Evolutionary conservation across 2,797 vertebrate genomes (phyloP).

Genomic region (Lagodon rhomboides): DNA sequence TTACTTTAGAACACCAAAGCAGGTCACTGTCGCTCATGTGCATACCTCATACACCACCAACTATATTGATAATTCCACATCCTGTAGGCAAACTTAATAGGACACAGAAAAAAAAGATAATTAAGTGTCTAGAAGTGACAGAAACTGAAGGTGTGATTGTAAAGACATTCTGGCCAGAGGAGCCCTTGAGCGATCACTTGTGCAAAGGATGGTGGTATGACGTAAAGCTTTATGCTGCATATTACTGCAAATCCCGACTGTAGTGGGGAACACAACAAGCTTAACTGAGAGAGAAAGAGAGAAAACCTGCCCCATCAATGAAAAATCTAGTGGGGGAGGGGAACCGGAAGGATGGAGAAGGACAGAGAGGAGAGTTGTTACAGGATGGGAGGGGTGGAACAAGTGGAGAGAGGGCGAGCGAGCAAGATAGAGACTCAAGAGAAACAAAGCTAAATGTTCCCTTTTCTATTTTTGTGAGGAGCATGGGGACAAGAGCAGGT

Average conservation of each 20-base stretch:
- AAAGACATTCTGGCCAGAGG: slow-evolving; percentile 10
- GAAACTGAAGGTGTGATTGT: slow-evolving; percentile 3
- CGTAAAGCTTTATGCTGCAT: slow-evolving; percentile 59
- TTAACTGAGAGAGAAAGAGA: slow-evolving; percentile 55
- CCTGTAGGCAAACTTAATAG: slow-evolving; percentile 21
- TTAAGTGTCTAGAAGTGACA: slow-evolving; percentile 21
- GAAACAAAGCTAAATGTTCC: slow-evolving; percentile 82
- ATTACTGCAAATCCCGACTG: slow-evolving; percentile 63
- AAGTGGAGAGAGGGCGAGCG: slow-evolving; percentile 66
- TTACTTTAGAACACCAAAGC: slow-evolving; percentile 47
- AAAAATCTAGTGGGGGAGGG: slow-evolving; percentile 77
- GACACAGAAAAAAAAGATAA: slow-evolving; percentile 3
- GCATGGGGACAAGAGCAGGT: slow-evolving; percentile 74
- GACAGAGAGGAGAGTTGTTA: slow-evolving; percentile 81
- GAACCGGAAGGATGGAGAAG: slow-evolving; percentile 84
- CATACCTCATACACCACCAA: slow-evolving; percentile 13
- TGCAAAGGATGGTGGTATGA: slow-evolving; percentile 39
- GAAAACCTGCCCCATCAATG: slow-evolving; percentile 80
- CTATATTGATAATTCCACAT: slow-evolving; percentile 20
- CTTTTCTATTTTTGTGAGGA: slow-evolving; percentile 82
- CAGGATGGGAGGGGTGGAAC: slow-evolving; percentile 76
- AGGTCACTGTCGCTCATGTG: slow-evolving; percentile 35
- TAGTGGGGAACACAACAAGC: slow-evolving; percentile 58
- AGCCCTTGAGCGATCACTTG: slow-evolving; percentile 26
- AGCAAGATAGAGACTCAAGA: slow-evolving; percentile 75